Evolutionary conservation across 2,113 vertebrate genomes (phyloP), one percentile per base, ranked within the genome.

Genomic region (Boulengeromyrus knoepffleri): DNA sequence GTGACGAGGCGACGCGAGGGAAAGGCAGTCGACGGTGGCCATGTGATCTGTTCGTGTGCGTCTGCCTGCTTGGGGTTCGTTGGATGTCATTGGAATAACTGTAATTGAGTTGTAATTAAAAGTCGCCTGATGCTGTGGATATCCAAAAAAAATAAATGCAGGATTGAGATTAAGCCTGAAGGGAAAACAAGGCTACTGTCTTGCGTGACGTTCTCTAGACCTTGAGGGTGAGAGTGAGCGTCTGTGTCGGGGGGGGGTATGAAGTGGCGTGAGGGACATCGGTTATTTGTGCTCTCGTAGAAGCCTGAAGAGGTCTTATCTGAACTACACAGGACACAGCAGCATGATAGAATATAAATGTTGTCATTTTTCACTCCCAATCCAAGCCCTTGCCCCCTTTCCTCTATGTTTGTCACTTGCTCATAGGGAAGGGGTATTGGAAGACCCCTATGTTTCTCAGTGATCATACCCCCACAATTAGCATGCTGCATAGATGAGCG

Each of bases 241-340:
- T 70, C 62, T 70, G 10, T 31, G 62, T 31, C 3, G 1, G 10
- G n/a, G 62, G n/a, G 62, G 62, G 3, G 12, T 39, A 6, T 39
- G 39, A 83, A 42, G 77, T 24, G 39, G 31, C 6, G 5, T 45
- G 77, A 10, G 19, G 77, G 39, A 83, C 42, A 10, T 24, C 1
- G 77, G 15, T 83, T 83, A 83, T 83, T 39, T 70, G 27, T 27
- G 62, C 62, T 70, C 62, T 87, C 56, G 49, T 42, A 84, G 36
- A 84, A 19, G 85, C 46, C 24, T 13, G 85, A 49, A 52, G 85
- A 36, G 85, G 45, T 85, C 83, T 85, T 52, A 87, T 49, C 85
- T 87, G 85, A 36, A 52, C 85, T 50, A n/a, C 47, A 70, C 90
- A 92, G 89, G 74, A 91, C 90, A 87, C 84, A n/a, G 52, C 21